A percentile compares a stretch with the other conserved stretches of the same genome.
Conservation (phyloP, 2,113 vertebrate genomes). For the Calonectris borealis region DNA sequence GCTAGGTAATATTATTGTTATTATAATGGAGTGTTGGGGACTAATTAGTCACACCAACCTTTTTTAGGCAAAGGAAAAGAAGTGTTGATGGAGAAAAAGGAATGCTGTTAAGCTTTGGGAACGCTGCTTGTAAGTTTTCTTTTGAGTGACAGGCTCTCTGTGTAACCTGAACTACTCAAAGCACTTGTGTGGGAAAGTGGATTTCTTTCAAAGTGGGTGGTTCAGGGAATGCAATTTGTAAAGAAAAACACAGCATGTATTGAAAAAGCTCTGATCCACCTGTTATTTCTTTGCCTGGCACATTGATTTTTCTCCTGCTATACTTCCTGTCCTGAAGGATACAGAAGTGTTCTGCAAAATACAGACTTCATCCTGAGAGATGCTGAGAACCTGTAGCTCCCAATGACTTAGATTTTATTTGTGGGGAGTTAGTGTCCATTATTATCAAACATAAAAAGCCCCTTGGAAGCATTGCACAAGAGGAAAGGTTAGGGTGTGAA, state of each 20-base stretch:
- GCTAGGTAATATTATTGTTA: conserved; percentile 30
- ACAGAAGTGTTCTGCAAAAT: neutral
- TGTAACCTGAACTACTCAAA: neutral
- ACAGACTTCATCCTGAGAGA: neutral
- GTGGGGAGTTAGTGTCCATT: neutral
- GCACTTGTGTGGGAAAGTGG: neutral
- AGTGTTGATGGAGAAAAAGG: neutral
- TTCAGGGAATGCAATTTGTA: neutral
- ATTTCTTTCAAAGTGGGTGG: conserved; percentile 19
- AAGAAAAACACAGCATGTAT: neutral
- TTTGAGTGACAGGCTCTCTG: conserved; percentile 7
- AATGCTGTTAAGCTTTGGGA: neutral
- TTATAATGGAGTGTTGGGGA: neutral
- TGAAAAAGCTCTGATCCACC: conserved; percentile 9
- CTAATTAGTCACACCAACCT: conserved; percentile 32
- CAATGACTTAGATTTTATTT: neutral
- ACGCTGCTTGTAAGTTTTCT: neutral
- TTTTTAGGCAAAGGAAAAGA: neutral
- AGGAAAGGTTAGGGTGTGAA: neutral
- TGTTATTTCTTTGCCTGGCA: neutral
- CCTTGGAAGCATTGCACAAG: neutral
- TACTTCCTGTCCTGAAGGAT: neutral
- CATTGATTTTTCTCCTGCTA: conserved; percentile 2
- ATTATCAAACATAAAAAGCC: neutral
- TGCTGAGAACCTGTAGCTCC: neutral